Percentiles rank a stretch among this genome's conserved stretches.
phyloP scores from a whole-genome alignment of 2,113 vertebrate species.

The Diphyllodes magnificus region DNA sequence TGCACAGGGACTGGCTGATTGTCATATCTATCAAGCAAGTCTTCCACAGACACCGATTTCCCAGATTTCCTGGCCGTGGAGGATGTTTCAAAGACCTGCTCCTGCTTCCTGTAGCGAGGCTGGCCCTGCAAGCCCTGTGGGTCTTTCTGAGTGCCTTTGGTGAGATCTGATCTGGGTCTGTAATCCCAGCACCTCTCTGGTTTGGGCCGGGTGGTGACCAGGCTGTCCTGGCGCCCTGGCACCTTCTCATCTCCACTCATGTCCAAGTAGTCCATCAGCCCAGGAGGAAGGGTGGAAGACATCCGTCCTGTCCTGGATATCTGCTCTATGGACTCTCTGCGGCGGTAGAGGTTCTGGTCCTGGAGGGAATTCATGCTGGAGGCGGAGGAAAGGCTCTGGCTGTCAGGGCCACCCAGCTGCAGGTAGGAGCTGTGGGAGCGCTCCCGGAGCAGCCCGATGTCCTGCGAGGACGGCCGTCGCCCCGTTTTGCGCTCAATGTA shows the following conservation, averaged over 20 bases:
- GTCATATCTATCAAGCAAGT: slow-evolving; percentile 79
- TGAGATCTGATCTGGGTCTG: slow-evolving; percentile 40
- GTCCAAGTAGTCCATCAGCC: slow-evolving; percentile 53
- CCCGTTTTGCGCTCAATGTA: slow-evolving; percentile 88
- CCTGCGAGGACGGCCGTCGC: slow-evolving; percentile 58
- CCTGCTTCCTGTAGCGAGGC: slow-evolving; percentile 7
- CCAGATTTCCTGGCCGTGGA: slow-evolving; percentile 48
- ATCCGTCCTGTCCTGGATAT: slow-evolving; percentile 8
- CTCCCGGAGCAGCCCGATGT: slow-evolving; percentile 28
- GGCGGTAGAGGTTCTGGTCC: slow-evolving; percentile 67
- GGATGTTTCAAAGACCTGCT: slow-evolving; percentile 41
- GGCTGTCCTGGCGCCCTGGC: neutral
- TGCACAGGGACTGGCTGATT: slow-evolving; percentile 68
- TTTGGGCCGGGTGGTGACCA: neutral
- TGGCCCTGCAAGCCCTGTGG: neutral
- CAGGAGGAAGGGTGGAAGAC: slow-evolving; percentile 59
- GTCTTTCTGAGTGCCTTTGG: slow-evolving; percentile 17
- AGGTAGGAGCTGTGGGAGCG: slow-evolving; percentile 76
- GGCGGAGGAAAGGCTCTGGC: slow-evolving; percentile 74
- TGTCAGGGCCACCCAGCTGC: slow-evolving; percentile 62
- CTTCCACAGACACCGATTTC: slow-evolving; percentile 86
- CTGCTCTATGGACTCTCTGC: slow-evolving; percentile 50
- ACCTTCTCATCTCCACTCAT: slow-evolving; percentile 47
- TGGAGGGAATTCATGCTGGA: slow-evolving; percentile 85
- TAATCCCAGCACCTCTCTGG: slow-evolving; percentile 31